These are phyloP conservation scores for Agrilus biguttatus DNA, from an alignment of 2,888 invertebrate species.

Conservation along the genomic window DNA sequence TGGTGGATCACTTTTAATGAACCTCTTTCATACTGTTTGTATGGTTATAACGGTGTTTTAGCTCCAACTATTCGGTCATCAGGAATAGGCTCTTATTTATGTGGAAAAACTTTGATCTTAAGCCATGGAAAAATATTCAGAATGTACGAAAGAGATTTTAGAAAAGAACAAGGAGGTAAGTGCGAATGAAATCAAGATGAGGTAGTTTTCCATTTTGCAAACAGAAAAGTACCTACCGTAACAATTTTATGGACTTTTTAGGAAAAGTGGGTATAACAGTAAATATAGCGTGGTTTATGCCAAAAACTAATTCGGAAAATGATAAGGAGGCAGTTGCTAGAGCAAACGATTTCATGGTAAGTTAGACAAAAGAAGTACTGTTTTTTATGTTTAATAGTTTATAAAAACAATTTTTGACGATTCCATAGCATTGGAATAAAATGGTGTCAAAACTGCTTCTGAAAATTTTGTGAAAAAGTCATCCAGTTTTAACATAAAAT, in stretches of 20 bases:
- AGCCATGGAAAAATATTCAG: conserved; percentile 51
- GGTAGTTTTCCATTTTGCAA: too few relatives aligned
- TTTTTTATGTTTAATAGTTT: too few relatives aligned
- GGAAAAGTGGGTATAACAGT: conserved; percentile 45
- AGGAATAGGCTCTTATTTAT: conserved; percentile 45
- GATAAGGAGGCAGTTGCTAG: conserved; percentile 39
- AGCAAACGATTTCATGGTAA: conserved; percentile 41
- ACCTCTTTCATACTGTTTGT: conserved; percentile 21
- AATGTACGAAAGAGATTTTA: conserved; percentile 39
- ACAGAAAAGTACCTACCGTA: conserved; percentile 19
- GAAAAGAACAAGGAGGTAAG: conserved; percentile 17
- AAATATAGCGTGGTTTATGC: conserved; percentile 38
- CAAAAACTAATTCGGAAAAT: conserved; percentile 31
- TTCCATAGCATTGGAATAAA: too few relatives aligned
- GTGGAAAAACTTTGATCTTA: conserved; percentile 44
- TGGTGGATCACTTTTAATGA: conserved; percentile 44
- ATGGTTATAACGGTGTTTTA: conserved; percentile 19
- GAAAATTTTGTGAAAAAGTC: too few relatives aligned
- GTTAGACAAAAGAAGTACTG: conserved; percentile 8
- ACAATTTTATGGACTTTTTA: conserved; percentile 23
- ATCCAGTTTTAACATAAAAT: too few relatives aligned
- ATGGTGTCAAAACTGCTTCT: too few relatives aligned
- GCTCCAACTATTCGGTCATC: conserved; percentile 37
- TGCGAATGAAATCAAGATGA: too few relatives aligned
- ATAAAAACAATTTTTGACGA: too few relatives aligned